Base-by-base conservation (phyloP, 2,888 invertebrate genomes). In the Euproctis similis region DNA sequence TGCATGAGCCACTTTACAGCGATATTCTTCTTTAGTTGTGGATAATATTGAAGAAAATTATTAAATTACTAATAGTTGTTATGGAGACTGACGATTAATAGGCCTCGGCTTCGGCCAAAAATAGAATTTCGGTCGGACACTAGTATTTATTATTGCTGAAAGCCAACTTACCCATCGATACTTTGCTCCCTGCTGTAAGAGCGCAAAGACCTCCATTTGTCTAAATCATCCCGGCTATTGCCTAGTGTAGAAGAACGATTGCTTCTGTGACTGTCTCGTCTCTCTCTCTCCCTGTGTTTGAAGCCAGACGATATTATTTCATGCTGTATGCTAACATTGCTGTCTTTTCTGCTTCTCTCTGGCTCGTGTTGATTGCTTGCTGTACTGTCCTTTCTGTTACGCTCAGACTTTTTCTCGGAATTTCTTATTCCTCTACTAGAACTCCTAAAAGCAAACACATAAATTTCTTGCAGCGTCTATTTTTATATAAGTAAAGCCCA, bases 121-220 rank as follows among this genome's bases (percentile, higher is more conserved):
- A 16, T 16, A 21, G 2, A 21, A 16, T 16, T 3, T n/a, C 8
- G 2, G 3, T 10, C 10, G 10, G 12, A 22, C 12, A 21, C 12
- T 2, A 12, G 12, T n/a, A 8, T 6, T 12, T 14, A 11, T 6
- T 2, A 13, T 8, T 14, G 9, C 3, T 9, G 2, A 26, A 12
- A 3, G 8, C 3, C 8, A 5, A 41, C 50, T 40, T 54, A 84
- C 85, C 86, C 75, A 61, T 86, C 86, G 30, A 72, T 64, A 37
- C 85, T 86, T 26, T 82, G 84, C 51, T 86, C 85, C 39, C 85
- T 66, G 54, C 84, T 86, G 29, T 73, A 85, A 10, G 82, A 84
- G 19, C 84, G 59, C 35, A 82, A 51, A 1, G 84, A 84, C 24
- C 84, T 67, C 84, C 84, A 84, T 26, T 77, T 64, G 34, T 84